These are phyloP conservation scores for Heliconius ismenius DNA, from an alignment of 2,888 invertebrate genomes.

Conservation along the genomic window DNA sequence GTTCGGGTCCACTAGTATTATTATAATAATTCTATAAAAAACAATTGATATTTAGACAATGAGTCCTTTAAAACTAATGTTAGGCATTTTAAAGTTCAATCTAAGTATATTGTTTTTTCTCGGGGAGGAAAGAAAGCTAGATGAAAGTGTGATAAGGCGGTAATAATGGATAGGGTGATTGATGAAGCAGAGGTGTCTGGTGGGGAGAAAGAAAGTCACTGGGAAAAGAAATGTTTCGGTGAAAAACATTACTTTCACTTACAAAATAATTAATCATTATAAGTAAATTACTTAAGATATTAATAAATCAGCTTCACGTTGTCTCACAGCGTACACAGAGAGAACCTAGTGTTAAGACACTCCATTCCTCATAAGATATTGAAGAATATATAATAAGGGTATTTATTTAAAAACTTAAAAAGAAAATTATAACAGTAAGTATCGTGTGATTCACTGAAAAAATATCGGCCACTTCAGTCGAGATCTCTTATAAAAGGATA, in stretches of 20 bases:
- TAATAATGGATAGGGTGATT: slow-evolving; percentile 24
- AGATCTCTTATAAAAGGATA: slow-evolving; percentile 45
- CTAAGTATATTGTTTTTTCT: slow-evolving; percentile 1
- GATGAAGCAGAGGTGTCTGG: slow-evolving; percentile 22
- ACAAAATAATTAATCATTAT: not conserved
- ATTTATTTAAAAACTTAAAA: not conserved
- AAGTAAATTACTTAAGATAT: not conserved
- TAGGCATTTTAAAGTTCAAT: slow-evolving; percentile 4
- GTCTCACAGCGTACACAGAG: no score
- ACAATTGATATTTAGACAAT: not conserved
- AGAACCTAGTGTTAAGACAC: no score
- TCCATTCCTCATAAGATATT: not conserved
- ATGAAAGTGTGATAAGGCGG: slow-evolving; percentile 30
- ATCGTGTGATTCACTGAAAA: slow-evolving; percentile 46
- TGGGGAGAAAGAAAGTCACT: slow-evolving; percentile 49
- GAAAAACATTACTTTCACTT: slow-evolving; percentile 54
- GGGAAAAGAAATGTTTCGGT: slow-evolving; percentile 49
- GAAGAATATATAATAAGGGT: not conserved
- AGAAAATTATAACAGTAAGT: slow-evolving; percentile 31
- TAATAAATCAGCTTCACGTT: no score
- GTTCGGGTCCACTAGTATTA: not conserved
- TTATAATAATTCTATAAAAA: not conserved
- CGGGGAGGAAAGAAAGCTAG: slow-evolving; percentile 5
- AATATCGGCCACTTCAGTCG: slow-evolving; percentile 43
- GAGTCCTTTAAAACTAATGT: not conserved